A percentile compares a stretch with the other conserved stretches of the same genome.
phyloP scores from a whole-genome alignment of 2,888 invertebrate genomes.

The Pachycephus smyrnensis region DNA sequence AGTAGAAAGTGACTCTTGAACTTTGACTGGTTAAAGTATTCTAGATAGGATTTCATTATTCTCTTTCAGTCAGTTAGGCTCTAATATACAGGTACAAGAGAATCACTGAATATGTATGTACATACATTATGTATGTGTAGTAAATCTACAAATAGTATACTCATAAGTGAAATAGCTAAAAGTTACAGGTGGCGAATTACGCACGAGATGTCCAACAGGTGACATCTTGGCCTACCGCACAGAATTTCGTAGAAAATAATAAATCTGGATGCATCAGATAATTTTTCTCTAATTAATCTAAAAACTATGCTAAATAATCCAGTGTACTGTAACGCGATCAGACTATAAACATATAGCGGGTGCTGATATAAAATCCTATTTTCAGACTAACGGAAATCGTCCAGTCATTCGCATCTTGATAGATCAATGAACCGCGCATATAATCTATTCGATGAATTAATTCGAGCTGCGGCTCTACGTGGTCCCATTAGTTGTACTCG shows the following conservation, averaged over 20 bases:
- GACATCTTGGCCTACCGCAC: background rate
- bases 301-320: background rate
- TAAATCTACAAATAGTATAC: too few species aligned
- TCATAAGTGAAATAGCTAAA: background rate
- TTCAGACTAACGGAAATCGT: background rate
- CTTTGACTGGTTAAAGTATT: too few species aligned
- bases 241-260: background rate
- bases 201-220: background rate
- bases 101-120: too few species aligned
- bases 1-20: too few species aligned
- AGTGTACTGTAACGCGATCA: background rate
- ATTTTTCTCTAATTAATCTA: background rate
- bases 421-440: background rate
- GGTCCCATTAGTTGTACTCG: background rate
- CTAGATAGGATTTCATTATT: too few species aligned
- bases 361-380: background rate
- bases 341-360: background rate
- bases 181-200: background rate
- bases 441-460: background rate
- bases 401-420: background rate
- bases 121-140: too few species aligned
- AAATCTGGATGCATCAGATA: background rate
- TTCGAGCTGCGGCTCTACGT: background rate
- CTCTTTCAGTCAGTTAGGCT: too few species aligned
- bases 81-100: too few species aligned